Evolutionary conservation across 2,113 vertebrate species (phyloP), one percentile per base, ranked within the genome.

Genomic region (Labeo catla): DNA sequence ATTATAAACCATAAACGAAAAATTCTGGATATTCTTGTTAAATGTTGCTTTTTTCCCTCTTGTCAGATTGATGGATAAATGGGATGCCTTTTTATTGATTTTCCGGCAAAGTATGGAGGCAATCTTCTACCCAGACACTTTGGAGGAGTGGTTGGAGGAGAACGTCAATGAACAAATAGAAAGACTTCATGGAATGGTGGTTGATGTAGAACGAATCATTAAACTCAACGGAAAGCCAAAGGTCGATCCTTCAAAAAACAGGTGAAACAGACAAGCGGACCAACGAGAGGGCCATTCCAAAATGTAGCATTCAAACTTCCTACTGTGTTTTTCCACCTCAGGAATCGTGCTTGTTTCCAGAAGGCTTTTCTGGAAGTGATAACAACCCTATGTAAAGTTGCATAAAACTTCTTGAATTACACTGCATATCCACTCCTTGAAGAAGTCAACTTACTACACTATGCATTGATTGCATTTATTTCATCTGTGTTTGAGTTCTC

Each of bases 101-200:
- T 93, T 96, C 66, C 94, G 81, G 1, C 16, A 57, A 4, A 92
- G 92, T 19, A 86, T 96, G 93, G 93, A 93, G 66, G 72, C 16
- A 10, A 80, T 95, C 79, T 96, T 91, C 88, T 95, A 93, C 91
- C 90, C 94, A 0, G 95, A 96, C 91, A 91, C 92, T 0, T 93
- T 95, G 88, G 95, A 96, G 86, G 95, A 96, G 68, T 96, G 96
- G 96, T 87, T 96, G 92, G 95, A 95, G 50, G 94, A 95, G 86
- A 94, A 96, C 0, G 63, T 96, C 50, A 94, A 93, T 81, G 88
- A 90, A 11, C 77, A 94, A 89, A 87, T 96, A 92, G 93, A 95
- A 87, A 87, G 85, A 28, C 89, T 96, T 83, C 86, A 93, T 23
- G 78, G 85, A 16, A 85, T 95, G 83, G 91, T 92, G 43, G 77